Evolutionary conservation across 2,113 vertebrate species (phyloP), one percentile per base, ranked within the genome.

Genomic region (Ursus arctos): DNA sequence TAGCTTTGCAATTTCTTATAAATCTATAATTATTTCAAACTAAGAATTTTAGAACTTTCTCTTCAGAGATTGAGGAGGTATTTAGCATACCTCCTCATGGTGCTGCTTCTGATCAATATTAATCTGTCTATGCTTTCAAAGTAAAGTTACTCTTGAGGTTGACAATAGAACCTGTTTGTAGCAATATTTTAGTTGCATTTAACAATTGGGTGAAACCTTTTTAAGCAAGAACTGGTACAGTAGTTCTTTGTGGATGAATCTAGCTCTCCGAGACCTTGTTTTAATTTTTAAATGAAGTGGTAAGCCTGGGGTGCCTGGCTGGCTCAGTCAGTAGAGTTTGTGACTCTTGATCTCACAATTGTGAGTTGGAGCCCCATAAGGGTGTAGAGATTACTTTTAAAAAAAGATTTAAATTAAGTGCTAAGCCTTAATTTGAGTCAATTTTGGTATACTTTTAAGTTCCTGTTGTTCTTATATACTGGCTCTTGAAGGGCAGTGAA

Each of bases 1-100:
- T 72, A 40, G 61, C 74, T 89, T 89, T 90, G 55, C 22, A 95
- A 55, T 80, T 96, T 86, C 36, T 74, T 89, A 4, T 61, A 22
- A 79, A 71, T 61, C 67, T 88, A 19, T 72, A 87, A 59, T 85
- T 77, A 87, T 86, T 93, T 94, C 53, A 76, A 86, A 80, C 69
- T 77, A 74, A 79, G 43, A 87, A 82, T 21, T 40, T 22, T 57
- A 80, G 91, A n/a, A 5, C 26, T 19, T 71, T n/a, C 57, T 77
- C 33, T 74, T 95, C 85, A 72, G 83, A 72, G 72, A 65, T 74
- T 59, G 14, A 43, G 3, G 36, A 74, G 26, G 36, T 76, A 49
- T 82, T 97, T 88, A 57, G 87, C 33, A 65, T 57, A 36, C 49
- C 67, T 16, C 31, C 33, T 91, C 3, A 11, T 49, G 15, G 72